Evolutionary conservation across 2,113 vertebrate species (phyloP).

Genomic region (Tiliqua scincoides): DNA sequence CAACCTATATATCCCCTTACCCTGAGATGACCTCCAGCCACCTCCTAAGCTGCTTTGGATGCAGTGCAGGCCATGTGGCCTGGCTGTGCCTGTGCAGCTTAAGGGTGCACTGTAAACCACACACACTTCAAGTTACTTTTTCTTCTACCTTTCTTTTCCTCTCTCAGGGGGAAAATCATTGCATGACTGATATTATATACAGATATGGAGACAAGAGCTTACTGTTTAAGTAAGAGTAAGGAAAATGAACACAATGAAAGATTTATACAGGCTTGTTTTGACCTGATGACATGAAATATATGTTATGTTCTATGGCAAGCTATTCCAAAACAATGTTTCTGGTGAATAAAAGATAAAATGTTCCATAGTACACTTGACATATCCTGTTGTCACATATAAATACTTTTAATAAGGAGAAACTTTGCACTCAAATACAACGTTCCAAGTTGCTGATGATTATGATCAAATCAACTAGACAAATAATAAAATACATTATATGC

Average conservation of each 20-base stretch:
- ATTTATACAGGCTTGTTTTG: background rate
- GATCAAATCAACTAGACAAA: constrained; percentile 8
- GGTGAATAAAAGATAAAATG: constrained; percentile 32
- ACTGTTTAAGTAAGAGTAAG: background rate
- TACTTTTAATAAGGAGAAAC: background rate
- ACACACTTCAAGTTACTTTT: background rate
- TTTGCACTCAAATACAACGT: no score
- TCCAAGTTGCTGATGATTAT: constrained; percentile 7
- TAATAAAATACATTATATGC: constrained; percentile 11
- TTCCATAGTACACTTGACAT: constrained; percentile 15
- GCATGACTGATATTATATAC: background rate
- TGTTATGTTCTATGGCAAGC: constrained; percentile 17
- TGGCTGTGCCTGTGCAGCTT: no score
- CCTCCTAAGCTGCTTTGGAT: no score
- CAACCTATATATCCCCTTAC: no score
- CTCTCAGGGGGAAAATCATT: background rate
- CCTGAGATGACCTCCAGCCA: no score
- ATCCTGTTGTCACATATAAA: constrained; percentile 27
- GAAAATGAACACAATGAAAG: constrained; percentile 32
- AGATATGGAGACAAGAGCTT: background rate
- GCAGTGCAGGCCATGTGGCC: no score
- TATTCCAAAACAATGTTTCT: constrained; percentile 39
- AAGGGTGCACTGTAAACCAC: no score
- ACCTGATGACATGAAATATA: constrained; percentile 29
- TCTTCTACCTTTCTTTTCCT: background rate